Base-by-base conservation (phyloP, 2,797 vertebrate species). In the Bradypus variegatus region DNA sequence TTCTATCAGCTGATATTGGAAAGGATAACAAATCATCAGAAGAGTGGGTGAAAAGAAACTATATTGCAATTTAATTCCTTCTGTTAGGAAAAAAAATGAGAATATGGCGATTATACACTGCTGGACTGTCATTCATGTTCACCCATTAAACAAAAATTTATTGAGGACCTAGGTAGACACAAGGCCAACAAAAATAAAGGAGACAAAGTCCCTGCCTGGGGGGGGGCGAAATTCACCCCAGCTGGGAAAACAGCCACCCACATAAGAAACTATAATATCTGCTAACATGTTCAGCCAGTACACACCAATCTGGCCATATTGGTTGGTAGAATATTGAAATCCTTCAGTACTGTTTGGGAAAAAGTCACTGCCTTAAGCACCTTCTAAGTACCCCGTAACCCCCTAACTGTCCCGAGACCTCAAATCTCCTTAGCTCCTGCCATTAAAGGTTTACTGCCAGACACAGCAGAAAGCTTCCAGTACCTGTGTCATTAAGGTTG, bases 41-140 rank as follows among this genome's bases (percentile, higher is more conserved):
- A 90, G 58, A 92, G 27, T 75, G 72, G 88, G 36, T 92, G 86
- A 94, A 94, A 91, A 94, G 86, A 94, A 65, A 92, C 73, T 62
- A 93, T 89, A 80, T 64, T 95, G 93, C 95, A 95, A 93, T 92
- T 93, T 92, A 94, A 95, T 95, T 94, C 88, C 53, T 73, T 94
- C 94, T 86, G 81, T 80, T 14, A 58, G 38, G 8, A 69, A n/a
- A 69, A 69, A 94, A 86, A 78, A 60, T 14, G 29, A 72, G 29
- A 77, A 62, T 53, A 70, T 38, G 55, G 25, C 65, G 89, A 78
- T 92, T 82, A 88, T 33, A 85, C 27, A 67, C 25, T 80, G 83
- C 29, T 41, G n/a, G 78, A 45, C 60, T 60, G 64, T 70, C 23
- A 65, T 50, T 91, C 58, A 8, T 53, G 13, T 73, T 88, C 72